Evolutionary conservation across 2,797 vertebrate species (phyloP).

Genomic region (Neostethus bicornis): DNA sequence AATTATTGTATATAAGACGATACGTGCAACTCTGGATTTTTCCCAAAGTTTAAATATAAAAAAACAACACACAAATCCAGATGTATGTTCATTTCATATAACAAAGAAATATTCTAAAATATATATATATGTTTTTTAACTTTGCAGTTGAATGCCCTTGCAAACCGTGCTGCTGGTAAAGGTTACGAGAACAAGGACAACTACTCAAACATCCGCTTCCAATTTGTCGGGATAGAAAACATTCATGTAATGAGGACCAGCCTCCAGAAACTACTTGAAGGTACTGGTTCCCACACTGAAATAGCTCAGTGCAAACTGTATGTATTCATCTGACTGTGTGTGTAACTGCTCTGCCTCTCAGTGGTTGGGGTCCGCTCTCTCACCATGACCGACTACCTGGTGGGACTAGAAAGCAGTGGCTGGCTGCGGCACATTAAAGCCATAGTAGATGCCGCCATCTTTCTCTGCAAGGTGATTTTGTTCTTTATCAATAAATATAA

Average conservation of each 20-base stretch:
- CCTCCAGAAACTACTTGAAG: constrained; percentile 95
- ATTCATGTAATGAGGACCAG: constrained; percentile 98
- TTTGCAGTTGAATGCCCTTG: constrained; percentile 91
- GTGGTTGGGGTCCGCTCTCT: constrained; percentile 88
- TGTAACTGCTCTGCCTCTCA: constrained; percentile 47
- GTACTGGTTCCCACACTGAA: constrained; percentile 58
- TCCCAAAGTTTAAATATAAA: too few species aligned
- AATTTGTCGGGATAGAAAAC: constrained; percentile 99
- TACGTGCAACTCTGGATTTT: too few species aligned
- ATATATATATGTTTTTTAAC: background rate
- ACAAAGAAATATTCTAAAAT: too few species aligned
- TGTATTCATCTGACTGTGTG: too few species aligned
- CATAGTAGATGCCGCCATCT: constrained; percentile 91
- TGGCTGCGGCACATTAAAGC: constrained; percentile 97
- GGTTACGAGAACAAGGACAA: constrained; percentile 99
- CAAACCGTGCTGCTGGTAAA: constrained; percentile 98
- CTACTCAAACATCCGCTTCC: constrained; percentile 98
- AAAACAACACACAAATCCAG: too few species aligned
- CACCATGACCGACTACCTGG: constrained; percentile 89
- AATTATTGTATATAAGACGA: too few species aligned
- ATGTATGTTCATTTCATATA: too few species aligned
- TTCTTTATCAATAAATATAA: background rate
- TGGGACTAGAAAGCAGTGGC: constrained; percentile 90
- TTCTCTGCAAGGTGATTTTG: constrained; percentile 86
- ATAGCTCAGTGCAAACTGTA: too few species aligned